Percentiles rank a stretch among this genome's conserved stretches.
phyloP scores from a whole-genome alignment of 1,140 invertebrate genomes.

The Cheumatopsyche charites region DNA sequence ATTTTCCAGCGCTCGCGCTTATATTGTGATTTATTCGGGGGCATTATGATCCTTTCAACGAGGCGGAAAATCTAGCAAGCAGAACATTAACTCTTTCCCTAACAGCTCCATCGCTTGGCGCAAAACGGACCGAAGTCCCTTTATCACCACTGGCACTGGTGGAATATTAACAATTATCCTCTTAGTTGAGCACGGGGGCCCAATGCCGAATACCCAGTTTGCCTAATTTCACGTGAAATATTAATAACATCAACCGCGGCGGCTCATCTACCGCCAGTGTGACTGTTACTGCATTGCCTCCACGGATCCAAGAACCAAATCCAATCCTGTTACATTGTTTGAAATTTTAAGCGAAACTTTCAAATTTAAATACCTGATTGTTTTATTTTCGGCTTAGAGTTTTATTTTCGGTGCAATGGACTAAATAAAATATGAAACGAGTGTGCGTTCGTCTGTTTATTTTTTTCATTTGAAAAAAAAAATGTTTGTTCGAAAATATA shows the following conservation, averaged over 20 bases:
- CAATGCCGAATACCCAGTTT: background rate
- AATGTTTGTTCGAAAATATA: no score
- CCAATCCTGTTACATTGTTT: no score
- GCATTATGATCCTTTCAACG: constrained; percentile 21
- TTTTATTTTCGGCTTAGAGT: no score
- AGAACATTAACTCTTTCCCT: constrained; percentile 17
- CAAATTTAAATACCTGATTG: no score
- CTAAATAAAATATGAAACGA: no score
- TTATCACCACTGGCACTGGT: constrained; percentile 2
- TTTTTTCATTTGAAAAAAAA: no score
- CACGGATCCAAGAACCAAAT: no score
- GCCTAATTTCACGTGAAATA: constrained; percentile 3
- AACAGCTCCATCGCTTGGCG: background rate
- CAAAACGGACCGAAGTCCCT: background rate
- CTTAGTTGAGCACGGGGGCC: constrained; percentile 6
- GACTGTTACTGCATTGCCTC: no score
- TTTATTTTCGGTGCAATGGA: no score
- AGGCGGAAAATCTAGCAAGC: constrained; percentile 16
- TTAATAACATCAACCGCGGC: background rate
- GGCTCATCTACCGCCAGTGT: background rate
- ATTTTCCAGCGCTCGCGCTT: constrained; percentile 9
- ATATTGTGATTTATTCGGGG: constrained; percentile 11
- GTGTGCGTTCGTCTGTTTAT: no score
- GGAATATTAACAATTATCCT: constrained; percentile 19
- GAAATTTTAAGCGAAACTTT: no score